Evolutionary conservation across 1,140 invertebrate species (phyloP), one percentile per base, ranked within the genome.

Genomic region (Zaprionus gabonicus): DNA sequence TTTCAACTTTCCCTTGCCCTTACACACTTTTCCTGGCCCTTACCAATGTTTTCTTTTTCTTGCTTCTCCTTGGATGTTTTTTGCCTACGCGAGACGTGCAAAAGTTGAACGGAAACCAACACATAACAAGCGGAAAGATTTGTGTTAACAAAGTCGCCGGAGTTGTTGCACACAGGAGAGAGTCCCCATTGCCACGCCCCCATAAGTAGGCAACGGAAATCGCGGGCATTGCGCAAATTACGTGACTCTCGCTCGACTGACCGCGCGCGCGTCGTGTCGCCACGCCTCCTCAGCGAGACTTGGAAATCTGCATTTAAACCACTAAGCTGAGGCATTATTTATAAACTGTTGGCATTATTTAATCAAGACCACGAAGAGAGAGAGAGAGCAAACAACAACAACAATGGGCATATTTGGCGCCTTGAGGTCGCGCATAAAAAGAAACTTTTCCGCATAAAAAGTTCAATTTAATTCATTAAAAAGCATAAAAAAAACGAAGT

Each of bases 391-490:
- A 58, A 60, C 31, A 65, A 27, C 23, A 78, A 66, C 71, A 63
- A 71, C 53, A 69, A 68, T 44, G 5, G 46, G 20, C 60, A 80
- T 83, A 71, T 87, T 76, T 53, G 83, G 77, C 82, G 82, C 83
- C 82, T 80, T 81, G 64, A 87, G 83, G 84, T 88, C 77, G 71
- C 41, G 65, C 60, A 76, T 71, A 76, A 75, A 75, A 73, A 66
- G 59, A 87, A 75, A 80, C 70, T 87, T 88, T 81, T 59, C 62
- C 81, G 34, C 84, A 88, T 88, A 88, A 88, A 88, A 88, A 88
- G 84, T 88, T 88, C 85, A 88, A 88, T 88, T 90, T 88, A 84
- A 88, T 87, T 90, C 84, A 88, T 87, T 88, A 87, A 87, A 78
- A 64, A 81, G 60, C 70, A 73, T 78, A 87, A 87, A 87, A 86